Evolutionary conservation across 2,113 vertebrate genomes (phyloP).

Genomic region (Ophthalmolycus amberensis): DNA sequence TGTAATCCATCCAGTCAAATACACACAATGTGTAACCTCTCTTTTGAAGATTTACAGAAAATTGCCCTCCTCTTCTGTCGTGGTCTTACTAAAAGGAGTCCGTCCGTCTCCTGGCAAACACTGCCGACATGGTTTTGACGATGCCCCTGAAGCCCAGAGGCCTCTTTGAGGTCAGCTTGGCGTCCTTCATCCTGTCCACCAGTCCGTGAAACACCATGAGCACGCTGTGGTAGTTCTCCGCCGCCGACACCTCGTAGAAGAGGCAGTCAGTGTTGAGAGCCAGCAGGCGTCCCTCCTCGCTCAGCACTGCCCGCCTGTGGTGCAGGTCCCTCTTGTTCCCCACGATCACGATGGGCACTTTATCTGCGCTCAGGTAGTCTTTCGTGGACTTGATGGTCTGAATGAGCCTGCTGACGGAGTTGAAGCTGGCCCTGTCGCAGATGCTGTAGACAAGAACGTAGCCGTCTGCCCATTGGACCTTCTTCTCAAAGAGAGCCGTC

Average conservation of each 20-base stretch:
- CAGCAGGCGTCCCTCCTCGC: conserved; percentile 88
- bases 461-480: conserved; percentile 89
- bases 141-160: conserved; percentile 86
- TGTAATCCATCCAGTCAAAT: conserved; percentile 5
- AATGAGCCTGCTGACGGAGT: conserved; percentile 82
- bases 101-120: conserved; percentile 86
- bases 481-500: conserved; percentile 82
- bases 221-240: conserved; percentile 88
- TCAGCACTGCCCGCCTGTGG: conserved; percentile 85
- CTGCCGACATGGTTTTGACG: conserved; percentile 88
- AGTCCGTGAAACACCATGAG: conserved; percentile 87
- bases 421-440: conserved; percentile 90
- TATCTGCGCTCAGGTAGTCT: conserved; percentile 80
- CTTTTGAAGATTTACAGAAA: not conserved
- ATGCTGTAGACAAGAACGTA: conserved; percentile 91
- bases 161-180: conserved; percentile 80
- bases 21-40: not conserved
- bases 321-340: conserved; percentile 89
- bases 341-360: conserved; percentile 87
- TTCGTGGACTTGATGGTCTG: conserved; percentile 86
- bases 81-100: conserved; percentile 84
- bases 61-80: not conserved
- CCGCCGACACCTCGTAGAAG: conserved; percentile 89
- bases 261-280: conserved; percentile 87
- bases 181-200: conserved; percentile 83